These are phyloP conservation scores for Porites lobata DNA, from an alignment of 92 coral and sea anemone genomes.

Conservation along the genomic window DNA sequence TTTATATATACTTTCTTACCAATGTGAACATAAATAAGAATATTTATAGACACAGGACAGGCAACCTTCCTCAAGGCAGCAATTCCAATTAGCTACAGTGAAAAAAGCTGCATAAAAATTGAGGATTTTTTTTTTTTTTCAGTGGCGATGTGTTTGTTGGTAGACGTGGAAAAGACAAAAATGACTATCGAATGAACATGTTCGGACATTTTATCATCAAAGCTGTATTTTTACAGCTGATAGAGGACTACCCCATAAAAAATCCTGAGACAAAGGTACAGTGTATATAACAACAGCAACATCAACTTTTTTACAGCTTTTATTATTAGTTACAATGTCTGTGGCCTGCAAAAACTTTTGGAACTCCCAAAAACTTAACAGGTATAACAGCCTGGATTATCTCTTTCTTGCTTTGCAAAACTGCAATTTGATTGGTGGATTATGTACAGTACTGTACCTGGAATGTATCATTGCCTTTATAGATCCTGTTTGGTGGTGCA, in stretches of 20 bases:
- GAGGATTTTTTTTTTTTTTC: not conserved
- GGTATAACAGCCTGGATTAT: not conserved
- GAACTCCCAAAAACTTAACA: too few species aligned
- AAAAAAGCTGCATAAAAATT: too few species aligned
- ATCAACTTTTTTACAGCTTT: too few species aligned
- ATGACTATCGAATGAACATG: constrained; percentile 88
- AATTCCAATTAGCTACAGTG: not conserved
- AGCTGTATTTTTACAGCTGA: constrained; percentile 84
- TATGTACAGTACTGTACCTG: not conserved
- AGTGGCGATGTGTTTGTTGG: constrained; percentile 99
- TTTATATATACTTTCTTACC: too few species aligned
- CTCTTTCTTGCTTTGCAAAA: not conserved
- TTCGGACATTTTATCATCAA: constrained; percentile 92
- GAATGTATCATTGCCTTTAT: constrained; percentile 1
- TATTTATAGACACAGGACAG: too few species aligned
- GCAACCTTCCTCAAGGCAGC: too few species aligned
- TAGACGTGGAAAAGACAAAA: constrained; percentile 74
- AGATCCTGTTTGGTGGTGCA: constrained; percentile 99
- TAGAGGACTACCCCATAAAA: constrained; percentile 84
- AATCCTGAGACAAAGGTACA: constrained; percentile 76
- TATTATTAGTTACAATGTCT: not conserved
- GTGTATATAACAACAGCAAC: too few species aligned
- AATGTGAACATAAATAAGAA: too few species aligned
- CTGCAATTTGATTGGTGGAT: not conserved
- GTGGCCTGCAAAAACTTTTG: too few species aligned